Evolutionary conservation across 2,113 vertebrate genomes (phyloP), one percentile per base, ranked within the genome.

Genomic region (Corapipo altera): DNA sequence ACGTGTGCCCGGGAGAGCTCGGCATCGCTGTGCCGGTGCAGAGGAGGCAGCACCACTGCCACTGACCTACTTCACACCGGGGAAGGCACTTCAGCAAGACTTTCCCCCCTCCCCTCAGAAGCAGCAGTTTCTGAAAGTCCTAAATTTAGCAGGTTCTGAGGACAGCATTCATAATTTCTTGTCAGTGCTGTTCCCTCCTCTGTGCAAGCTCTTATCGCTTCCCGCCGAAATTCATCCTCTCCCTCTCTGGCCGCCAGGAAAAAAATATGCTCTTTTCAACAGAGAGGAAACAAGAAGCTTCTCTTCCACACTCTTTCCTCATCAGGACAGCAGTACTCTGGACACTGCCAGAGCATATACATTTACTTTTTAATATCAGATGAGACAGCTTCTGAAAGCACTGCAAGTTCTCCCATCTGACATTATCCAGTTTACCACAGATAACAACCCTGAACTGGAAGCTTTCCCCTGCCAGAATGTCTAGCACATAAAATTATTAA

Each of bases 391-490:
- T 66, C 89, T 79, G 92, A 95, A 93, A 95, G 91, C 82, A 55
- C 66, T 83, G 85, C 81, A 88, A 89, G 73, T 67, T 88, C 64
- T 87, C 85, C 77, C 1, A 0, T 64, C 72, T 90, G 80, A 89
- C 89, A 79, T 88, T 88, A 95, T 92, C 85, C 93, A 89, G 94
- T 89, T 96, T 85, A 86, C 92, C 77, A 91, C 91, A 96, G 92
- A 96, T 91, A 96, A 96, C 80, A 95, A 37, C 88, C 91, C 94
- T 91, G 92, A 87, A 92, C 83, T 84, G 54, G 90, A 82, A 95
- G 79, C 79, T 37, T 88, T 84, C 79, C 71, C 85, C 85, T 71
- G 88, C 83, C 88, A 95, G 82, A 95, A 91, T 61, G 73, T 28
- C 91, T 62, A 64, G 83, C 92, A 91, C 57, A 86, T 64, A 64